Evolutionary conservation across 2,888 invertebrate species (phyloP), one percentile per base, ranked within the genome.

Genomic region (Trichacis sp.): DNA sequence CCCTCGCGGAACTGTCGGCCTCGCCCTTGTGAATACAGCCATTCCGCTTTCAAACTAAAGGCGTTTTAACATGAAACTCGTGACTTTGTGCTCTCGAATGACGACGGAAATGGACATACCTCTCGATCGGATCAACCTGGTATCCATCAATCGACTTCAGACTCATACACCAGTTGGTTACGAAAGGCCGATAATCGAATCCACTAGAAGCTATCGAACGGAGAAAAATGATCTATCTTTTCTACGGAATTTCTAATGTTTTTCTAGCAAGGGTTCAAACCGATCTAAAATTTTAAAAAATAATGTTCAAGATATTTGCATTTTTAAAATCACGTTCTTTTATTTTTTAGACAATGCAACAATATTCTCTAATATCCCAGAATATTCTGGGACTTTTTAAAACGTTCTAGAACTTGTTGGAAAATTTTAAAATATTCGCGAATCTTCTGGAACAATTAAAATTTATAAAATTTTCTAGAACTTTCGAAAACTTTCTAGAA

Each of bases 11-110:
- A 96, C 82, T 95, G 93, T 62, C 96, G 88, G 0, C 96, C 97
- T 75, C 94, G 91, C 45, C 97, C 97, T 87, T 97, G 97, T 69
- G 96, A 96, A 85, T 96, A 96, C 58, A 97, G 86, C 97, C 97
- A 97, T 83, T 97, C 97, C 0, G 96, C 96, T 86, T 94, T 93
- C 71, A 96, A 87, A 82, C 96, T 95, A 83, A 12, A 24, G 20
- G 45, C 8, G n/a, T 17, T 43, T 17, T 11, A 24, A 24, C 8
- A 8, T 24, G 24, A 24, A 24, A 24, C 8, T 24, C 3, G 8
- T 24, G 24, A 8, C 3, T 24, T 24, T 24, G 24, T 8, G 24
- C 4, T 24, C 24, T 24, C 8, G 8, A 3, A 8, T 24, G 24
- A 8, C 24, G 8, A 5, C 8, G 3, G 24, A 24, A 5, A 5